These are phyloP conservation scores for Penaeus indicus DNA, from an alignment of 1,140 invertebrate species.

Conservation along the genomic window DNA sequence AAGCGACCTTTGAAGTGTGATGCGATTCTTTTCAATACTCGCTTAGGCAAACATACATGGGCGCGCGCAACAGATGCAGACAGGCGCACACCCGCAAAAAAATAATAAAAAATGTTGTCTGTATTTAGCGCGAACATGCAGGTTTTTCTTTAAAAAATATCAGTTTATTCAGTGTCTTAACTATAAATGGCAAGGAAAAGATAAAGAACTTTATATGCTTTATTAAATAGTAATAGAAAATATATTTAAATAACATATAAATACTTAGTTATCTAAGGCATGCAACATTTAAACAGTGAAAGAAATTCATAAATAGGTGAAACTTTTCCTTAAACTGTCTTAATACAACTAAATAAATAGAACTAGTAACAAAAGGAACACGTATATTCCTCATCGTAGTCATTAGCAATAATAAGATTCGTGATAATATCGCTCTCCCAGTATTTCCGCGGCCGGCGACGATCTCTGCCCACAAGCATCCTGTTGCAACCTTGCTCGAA, in stretches of 20 bases:
- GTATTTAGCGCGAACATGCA: too few species aligned
- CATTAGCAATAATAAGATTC: background rate
- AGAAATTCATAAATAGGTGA: conserved; percentile 11
- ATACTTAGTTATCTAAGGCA: conserved; percentile 34
- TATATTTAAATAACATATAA: conserved; percentile 43
- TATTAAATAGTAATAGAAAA: conserved; percentile 24
- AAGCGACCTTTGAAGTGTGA: too few species aligned
- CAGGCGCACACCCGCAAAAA: too few species aligned
- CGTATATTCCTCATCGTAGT: background rate
- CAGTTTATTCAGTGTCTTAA: background rate
- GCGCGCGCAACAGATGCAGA: too few species aligned
- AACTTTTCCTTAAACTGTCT: background rate
- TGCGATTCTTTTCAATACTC: too few species aligned
- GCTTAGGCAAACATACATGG: too few species aligned
- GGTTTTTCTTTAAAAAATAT: too few species aligned
- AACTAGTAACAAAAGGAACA: conserved; percentile 17
- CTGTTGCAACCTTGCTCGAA: too few species aligned
- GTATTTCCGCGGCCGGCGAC: background rate
- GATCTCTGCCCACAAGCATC: background rate
- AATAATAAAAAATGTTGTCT: too few species aligned
- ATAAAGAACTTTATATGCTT: background rate
- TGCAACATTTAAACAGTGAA: background rate
- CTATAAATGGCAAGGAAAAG: background rate
- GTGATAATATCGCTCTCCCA: background rate
- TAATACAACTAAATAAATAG: conserved; percentile 23